Base-by-base conservation (phyloP, 2,797 vertebrate species). In the Pipistrellus pygmaeus region DNA sequence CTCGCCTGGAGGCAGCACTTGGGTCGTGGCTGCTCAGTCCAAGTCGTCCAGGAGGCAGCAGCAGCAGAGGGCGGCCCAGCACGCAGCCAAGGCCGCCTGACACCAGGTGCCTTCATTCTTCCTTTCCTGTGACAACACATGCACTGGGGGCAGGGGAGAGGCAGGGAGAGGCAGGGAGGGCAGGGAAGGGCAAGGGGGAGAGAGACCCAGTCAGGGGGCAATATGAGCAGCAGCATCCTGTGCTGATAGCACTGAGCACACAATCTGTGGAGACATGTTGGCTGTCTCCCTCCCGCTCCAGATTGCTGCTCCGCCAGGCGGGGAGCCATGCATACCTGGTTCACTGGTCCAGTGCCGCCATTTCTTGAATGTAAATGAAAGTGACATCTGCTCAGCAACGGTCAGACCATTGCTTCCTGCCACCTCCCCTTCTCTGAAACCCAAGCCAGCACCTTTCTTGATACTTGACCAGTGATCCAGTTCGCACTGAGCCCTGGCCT, bases 31-130 rank as follows among this genome's bases (percentile, higher is more conserved):
- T 82, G 85, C 94, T 98, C 98, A 99, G 98, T 98, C 98, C 97
- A 99, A 95, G 98, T 98, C 98, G 96, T 99, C 99, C 98, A 98
- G 98, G 88, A 99, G 98, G 98, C 99, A 99, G 98, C 99, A 99
- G 98, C 99, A 99, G 97, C 99, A 99, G 90, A 99, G 98, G 0
- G 98, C 98, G 0, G 99, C 98, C 96, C 98, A 99, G 92, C 99
- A 99, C 0, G 98, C 98, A 0, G 98, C 98, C 96, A 99, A 97
- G 93, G 98, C 98, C 5, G 99, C 97, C 38, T 98, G 97, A 97
- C 99, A 99, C 2, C 98, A 99, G 3, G 97, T 69, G 97, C 99
- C 97, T 8, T 99, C 98, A 2, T 3, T 76, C 95, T 96, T 95
- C 97, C 98, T 98, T 97, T 98, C 98, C 97, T 97, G 98, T 97